A percentile compares a stretch with the other conserved stretches of the same genome.
Evolutionary conservation across 2,113 vertebrate species (phyloP).

Genomic region (Cavia aperea): DNA sequence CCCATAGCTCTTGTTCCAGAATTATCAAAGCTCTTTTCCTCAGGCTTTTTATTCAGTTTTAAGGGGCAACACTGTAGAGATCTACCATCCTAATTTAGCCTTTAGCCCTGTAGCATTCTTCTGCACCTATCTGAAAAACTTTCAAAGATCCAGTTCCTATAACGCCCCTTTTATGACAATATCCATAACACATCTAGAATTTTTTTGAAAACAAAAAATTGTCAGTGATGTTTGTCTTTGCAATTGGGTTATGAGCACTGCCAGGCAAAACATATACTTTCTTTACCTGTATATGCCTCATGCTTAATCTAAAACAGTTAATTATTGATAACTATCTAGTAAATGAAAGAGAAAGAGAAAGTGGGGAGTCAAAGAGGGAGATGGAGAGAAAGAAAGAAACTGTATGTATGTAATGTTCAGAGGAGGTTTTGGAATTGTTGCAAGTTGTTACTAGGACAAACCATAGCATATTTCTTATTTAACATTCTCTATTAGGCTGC

Average conservation of each 20-base stretch:
- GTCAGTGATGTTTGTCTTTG: not conserved
- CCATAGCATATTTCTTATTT: not conserved
- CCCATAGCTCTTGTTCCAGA: not conserved
- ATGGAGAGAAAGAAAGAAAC: rapidly evolving
- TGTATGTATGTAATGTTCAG: not conserved
- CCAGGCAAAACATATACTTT: not conserved
- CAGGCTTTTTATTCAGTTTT: not conserved
- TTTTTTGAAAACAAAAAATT: not conserved
- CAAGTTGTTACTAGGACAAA: not conserved
- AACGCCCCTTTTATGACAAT: not conserved
- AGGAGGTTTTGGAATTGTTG: not conserved
- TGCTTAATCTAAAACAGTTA: not conserved
- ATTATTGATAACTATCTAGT: not conserved
- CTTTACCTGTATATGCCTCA: not conserved
- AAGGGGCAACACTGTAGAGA: not conserved
- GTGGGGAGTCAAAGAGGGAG: rapidly evolving
- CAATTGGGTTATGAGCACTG: not conserved
- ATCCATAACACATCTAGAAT: not conserved
- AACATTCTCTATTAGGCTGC: not conserved
- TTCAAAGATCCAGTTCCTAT: not conserved
- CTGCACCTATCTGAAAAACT: not conserved
- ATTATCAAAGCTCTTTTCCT: not conserved
- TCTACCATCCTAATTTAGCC: not conserved
- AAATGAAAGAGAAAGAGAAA: not conserved
- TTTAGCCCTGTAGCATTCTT: not conserved